phyloP scores from a whole-genome alignment of 2,797 vertebrate species.

The Epinephelus malabaricus region DNA sequence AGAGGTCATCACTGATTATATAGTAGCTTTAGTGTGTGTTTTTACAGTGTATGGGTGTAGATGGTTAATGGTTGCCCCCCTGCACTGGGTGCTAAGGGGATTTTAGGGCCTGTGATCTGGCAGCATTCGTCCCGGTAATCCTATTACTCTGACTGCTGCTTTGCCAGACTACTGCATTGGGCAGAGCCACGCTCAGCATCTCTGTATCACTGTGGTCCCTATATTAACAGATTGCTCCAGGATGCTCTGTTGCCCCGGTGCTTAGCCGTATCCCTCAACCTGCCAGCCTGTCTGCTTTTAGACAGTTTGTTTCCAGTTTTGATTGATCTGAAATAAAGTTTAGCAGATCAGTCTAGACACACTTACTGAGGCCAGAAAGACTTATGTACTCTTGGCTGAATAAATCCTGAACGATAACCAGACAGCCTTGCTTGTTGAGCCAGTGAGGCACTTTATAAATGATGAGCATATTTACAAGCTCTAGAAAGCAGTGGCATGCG shows the following conservation, averaged over 20 bases:
- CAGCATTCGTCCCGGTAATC: conserved; percentile 64
- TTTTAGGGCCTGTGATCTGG: conserved; percentile 62
- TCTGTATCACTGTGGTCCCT: not conserved
- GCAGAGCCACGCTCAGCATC: conserved; percentile 38
- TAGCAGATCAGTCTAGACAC: not conserved
- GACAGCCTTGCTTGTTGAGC: conserved; percentile 19
- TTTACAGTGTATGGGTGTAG: conserved; percentile 20
- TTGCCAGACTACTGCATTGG: conserved; percentile 40
- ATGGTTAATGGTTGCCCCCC: conserved; percentile 12
- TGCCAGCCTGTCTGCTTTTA: not conserved
- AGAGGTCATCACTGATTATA: not conserved
- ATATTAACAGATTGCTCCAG: conserved; percentile 1
- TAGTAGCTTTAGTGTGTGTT: not conserved
- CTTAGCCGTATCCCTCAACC: not conserved
- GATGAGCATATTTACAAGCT: conserved; percentile 27
- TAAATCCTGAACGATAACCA: not conserved
- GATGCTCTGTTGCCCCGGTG: not conserved
- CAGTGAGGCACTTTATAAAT: conserved; percentile 34
- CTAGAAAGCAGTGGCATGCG: not conserved
- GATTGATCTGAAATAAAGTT: not conserved
- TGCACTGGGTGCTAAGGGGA: conserved; percentile 36
- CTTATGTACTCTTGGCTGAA: conserved; percentile 11
- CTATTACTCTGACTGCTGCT: conserved; percentile 69
- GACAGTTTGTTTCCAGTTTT: not conserved
- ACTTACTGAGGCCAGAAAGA: not conserved